A percentile compares a stretch with the other conserved stretches of the same genome.
Evolutionary conservation across 2,797 vertebrate species (phyloP).

Genomic region (Acrossocheilus wenchowensis): DNA sequence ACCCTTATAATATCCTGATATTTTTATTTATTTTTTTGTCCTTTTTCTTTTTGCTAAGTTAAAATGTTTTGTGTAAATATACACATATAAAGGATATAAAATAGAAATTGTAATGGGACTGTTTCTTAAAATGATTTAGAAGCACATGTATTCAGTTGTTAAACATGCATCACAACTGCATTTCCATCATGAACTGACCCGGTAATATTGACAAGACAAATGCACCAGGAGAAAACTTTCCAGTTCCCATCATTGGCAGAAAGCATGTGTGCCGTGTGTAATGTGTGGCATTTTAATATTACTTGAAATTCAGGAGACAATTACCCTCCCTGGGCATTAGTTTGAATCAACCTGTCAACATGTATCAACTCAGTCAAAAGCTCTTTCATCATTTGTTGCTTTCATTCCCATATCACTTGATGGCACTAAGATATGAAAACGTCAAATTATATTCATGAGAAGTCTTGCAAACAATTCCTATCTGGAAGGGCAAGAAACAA

Average conservation of each 20-base stretch:
- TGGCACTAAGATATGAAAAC: constrained; percentile 3
- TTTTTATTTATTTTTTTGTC: constrained; percentile 10
- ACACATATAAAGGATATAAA: constrained; percentile 64
- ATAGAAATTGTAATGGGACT: constrained; percentile 57
- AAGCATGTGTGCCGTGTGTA: neutral
- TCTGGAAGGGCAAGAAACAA: constrained; percentile 1
- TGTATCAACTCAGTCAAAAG: neutral
- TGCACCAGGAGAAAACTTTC: constrained; percentile 23
- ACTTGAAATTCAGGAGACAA: neutral
- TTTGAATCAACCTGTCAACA: neutral
- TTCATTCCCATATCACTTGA: neutral
- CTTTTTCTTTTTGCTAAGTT: constrained; percentile 63
- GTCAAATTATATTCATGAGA: neutral
- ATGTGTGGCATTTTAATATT: constrained; percentile 10
- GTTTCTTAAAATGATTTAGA: constrained; percentile 47
- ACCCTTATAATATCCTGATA: constrained; percentile 59
- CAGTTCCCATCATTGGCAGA: neutral
- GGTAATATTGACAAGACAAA: constrained; percentile 56
- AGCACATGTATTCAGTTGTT: constrained; percentile 60
- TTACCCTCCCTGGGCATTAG: neutral
- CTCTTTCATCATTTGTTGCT: neutral
- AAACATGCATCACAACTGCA: constrained; percentile 69
- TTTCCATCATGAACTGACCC: constrained; percentile 60
- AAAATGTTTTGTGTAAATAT: constrained; percentile 65
- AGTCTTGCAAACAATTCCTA: neutral